Evolutionary conservation across 1,140 invertebrate species (phyloP), one percentile per base, ranked within the genome.

Genomic region (Metopolophium dirhodum): DNA sequence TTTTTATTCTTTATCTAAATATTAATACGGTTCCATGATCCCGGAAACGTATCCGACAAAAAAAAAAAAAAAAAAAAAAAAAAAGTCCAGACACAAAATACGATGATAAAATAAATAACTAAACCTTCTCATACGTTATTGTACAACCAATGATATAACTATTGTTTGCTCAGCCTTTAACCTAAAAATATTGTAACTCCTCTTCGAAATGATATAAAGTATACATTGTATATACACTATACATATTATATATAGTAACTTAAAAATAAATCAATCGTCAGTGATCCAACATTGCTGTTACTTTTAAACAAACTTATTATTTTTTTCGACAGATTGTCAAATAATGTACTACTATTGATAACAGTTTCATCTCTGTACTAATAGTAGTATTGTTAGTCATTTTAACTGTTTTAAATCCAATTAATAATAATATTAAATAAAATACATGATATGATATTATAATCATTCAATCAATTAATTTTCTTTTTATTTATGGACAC

Each of bases 1-100:
- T 68, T 68, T 77, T 77, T 57, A 77, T 35, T 77, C 61, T 77
- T 77, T 77, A 77, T 77, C 61, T n/a, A 77, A 77, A 77, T 77
- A n/a, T n/a, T 77, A 77, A 35, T 77, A 77, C 61, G 18, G 61
- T 77, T n/a, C 14, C 18, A 77, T 77, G n/a, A 77, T n/a, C n/a
- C 14, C n/a, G 61, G 61, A 68, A 68, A 68, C 30, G 61, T n/a
- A 68, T 68, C 9, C 3, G 30, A n/a, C 11, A 68, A 61, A 30
- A 61, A 68, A n/a, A n/a, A n/a, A n/a, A n/a, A n/a, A n/a, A n/a
- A 68, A 61, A 30, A 61, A 68, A 68, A 61, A 30, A 61, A 68
- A n/a, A n/a, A n/a, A 30, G 30, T 11, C 61, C 26, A 30, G 30
- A n/a, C 30, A 14, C 6, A 68, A 68, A 68, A 68, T 68, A 68